phyloP scores from a whole-genome alignment of 2,888 invertebrate species.

The Orthonevra nobilis region DNA sequence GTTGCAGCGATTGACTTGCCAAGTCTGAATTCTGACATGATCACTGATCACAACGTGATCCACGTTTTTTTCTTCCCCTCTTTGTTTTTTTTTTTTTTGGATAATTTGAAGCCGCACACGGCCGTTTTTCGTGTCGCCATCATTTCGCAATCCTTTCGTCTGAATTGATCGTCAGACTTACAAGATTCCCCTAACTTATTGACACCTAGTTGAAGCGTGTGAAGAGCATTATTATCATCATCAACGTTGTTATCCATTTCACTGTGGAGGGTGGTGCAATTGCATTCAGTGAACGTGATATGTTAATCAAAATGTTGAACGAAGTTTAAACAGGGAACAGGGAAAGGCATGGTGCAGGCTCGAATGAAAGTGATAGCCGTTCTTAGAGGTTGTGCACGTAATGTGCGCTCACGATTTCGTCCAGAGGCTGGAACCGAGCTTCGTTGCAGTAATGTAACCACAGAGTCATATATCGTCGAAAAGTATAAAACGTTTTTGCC shows the following conservation, averaged over 20 bases:
- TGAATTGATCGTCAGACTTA: constrained; percentile 1
- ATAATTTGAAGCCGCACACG: constrained; percentile 42
- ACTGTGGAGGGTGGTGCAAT: constrained; percentile 21
- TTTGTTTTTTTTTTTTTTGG: too few species aligned
- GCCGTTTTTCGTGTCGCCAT: constrained; percentile 52
- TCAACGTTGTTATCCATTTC: constrained; percentile 11
- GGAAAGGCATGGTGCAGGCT: constrained; percentile 38
- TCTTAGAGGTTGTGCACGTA: constrained; percentile 52
- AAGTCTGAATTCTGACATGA: constrained; percentile 41
- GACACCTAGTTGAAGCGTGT: constrained; percentile 70
- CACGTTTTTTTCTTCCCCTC: constrained; percentile 69
- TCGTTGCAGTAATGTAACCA: too few species aligned
- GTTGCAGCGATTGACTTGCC: constrained; percentile 7
- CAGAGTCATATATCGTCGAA: constrained; percentile 25
- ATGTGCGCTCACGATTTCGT: constrained; percentile 50
- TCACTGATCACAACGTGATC: constrained; percentile 63
- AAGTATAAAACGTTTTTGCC: constrained; percentile 46
- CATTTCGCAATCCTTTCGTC: constrained; percentile 48
- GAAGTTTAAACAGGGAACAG: constrained; percentile 35
- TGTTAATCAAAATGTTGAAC: constrained; percentile 78
- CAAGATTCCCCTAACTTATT: constrained; percentile 58
- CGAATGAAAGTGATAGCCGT: constrained; percentile 64
- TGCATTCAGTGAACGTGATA: constrained; percentile 76
- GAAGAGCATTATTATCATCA: constrained; percentile 65
- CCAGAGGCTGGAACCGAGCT: background rate